A percentile compares a stretch with the other conserved stretches of the same genome.
Evolutionary conservation across 2,113 vertebrate species (phyloP).

Genomic region (Cairina moschata): DNA sequence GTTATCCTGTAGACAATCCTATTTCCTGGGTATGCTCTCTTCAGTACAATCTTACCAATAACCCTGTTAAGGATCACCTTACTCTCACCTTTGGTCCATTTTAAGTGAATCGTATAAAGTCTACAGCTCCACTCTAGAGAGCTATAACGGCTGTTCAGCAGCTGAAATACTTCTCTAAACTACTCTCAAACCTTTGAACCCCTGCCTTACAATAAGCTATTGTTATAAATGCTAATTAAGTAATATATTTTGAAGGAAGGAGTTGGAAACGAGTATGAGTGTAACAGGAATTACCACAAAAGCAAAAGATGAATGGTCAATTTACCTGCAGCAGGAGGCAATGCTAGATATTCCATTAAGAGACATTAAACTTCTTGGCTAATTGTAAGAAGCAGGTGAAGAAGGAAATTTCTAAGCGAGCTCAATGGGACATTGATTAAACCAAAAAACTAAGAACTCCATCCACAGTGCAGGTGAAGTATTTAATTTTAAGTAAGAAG

Average conservation of each 20-base stretch:
- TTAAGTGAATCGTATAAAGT: slow-evolving; percentile 46
- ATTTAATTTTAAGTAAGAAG: slow-evolving; percentile 5
- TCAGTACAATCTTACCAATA: neutral
- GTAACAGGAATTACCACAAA: slow-evolving; percentile 34
- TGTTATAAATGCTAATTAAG: slow-evolving; percentile 68
- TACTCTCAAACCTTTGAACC: slow-evolving; percentile 24
- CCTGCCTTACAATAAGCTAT: slow-evolving; percentile 24
- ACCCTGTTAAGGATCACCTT: slow-evolving; percentile 39
- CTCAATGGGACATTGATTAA: slow-evolving; percentile 68
- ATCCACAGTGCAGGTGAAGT: neutral
- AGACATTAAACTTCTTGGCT: slow-evolving; percentile 51
- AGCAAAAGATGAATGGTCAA: slow-evolving; percentile 53
- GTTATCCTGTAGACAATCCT: slow-evolving; percentile 8
- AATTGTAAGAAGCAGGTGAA: slow-evolving; percentile 39
- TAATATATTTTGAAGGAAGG: slow-evolving; percentile 44
- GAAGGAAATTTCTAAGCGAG: slow-evolving; percentile 15
- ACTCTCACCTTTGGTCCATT: slow-evolving; percentile 33
- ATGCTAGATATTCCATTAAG: slow-evolving; percentile 47
- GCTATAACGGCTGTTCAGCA: neutral
- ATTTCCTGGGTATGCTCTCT: neutral
- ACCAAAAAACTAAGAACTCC: slow-evolving; percentile 26
- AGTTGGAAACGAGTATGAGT: slow-evolving; percentile 9
- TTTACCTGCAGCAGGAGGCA: slow-evolving; percentile 47
- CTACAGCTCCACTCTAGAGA: slow-evolving; percentile 16
- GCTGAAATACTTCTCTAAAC: slow-evolving; percentile 50